Base-by-base conservation (phyloP, 2,797 vertebrate species). In the Enteromius anoplus region DNA sequence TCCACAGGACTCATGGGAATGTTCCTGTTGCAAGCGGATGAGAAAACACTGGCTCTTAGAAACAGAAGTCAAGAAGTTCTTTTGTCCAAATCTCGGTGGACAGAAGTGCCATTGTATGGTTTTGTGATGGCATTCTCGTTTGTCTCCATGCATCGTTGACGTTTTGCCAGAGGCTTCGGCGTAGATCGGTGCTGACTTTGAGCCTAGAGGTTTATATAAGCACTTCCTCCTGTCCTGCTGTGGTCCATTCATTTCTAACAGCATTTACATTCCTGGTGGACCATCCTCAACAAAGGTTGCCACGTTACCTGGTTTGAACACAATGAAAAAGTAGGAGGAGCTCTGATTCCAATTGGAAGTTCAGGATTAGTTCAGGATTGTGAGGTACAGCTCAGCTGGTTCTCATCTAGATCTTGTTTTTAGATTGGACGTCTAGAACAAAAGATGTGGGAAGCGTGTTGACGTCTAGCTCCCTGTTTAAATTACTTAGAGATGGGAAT, bases 81-180 rank as follows among this genome's bases (percentile, higher is more conserved):
- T 71, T 71, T 71, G 26, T 23, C 2, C 45, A 2, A 49, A 2
- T 12, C 62, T 65, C 29, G 0, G 26, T 6, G 51, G 32, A 82
- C 80, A 82, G 60, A 75, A 14, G 60, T 42, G 70, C n/a, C 21
- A 40, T 87, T 66, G 70, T 82, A 2, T 40, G 58, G 3, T 51
- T 65, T 17, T 23, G 51, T 75, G 79, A 64, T 64, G 55, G 23
- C 6, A 8, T 29, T 76, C 17, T 40, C 12, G 21, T 40, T 45
- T 58, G 53, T 45, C 62, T 40, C 23, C 15, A 58, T 79, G 76
- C n/a, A 23, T 69, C 15, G 15, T 21, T 69, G 10, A 23, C 2
- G 71, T 80, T 10, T 71, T 65, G 60, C 80, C 84, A 21, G 84
- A 78, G 75, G 73, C 80, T 62, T 60, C 23, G n/a, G 26, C 29